Evolutionary conservation across 2,888 invertebrate species (phyloP), one percentile per base, ranked within the genome.

Genomic region (Mesorhabditis belari): DNA sequence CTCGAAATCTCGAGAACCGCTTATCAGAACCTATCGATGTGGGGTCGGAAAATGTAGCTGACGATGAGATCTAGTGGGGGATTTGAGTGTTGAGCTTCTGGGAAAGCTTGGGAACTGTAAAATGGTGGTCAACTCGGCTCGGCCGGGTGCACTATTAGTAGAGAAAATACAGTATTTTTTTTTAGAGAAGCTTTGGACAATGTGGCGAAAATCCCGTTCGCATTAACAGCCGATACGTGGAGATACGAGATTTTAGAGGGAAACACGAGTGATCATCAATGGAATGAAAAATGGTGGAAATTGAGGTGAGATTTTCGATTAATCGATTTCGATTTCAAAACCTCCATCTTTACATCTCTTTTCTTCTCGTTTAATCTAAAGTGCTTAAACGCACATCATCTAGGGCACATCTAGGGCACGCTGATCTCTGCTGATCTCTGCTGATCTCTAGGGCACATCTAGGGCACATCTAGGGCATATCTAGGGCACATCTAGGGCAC

Each of bases 241-340:
- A 70, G 85, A 49, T 71, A 68, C 57, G 71, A 68, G 56, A 57
- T 69, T n/a, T 68, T 74, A 57, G 74, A 77, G 55, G 77, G 74
- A 29, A 69, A 70, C 52, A 61, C 75, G n/a, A 61, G 62, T 28
- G 52, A 62, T 17, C 58, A 54, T 49, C 74, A 77, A 61, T 81
- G 82, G 72, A 83, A 83, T 67, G 69, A 79, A 6, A 74, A 79
- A 55, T 85, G 84, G 84, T 85, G 84, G 84, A 72, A 81, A 19
- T 70, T 83, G 3, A 80, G 83, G 83, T 82, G 55, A 53, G 60
- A 57, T 27, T 35, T 35, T 35, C 44, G 12, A 9, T 35, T n/a
- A 17, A 9, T 35, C 44, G n/a, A 9, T 35, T n/a, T 35, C 44
- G 44, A 9, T 35, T n/a, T 35, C 44, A 17, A n/a, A 17, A 9